Percentiles rank a stretch among this genome's conserved stretches.
These are phyloP conservation scores for Heptranchias perlo DNA, from an alignment of 2,113 vertebrate genomes.

Conservation along the genomic window DNA sequence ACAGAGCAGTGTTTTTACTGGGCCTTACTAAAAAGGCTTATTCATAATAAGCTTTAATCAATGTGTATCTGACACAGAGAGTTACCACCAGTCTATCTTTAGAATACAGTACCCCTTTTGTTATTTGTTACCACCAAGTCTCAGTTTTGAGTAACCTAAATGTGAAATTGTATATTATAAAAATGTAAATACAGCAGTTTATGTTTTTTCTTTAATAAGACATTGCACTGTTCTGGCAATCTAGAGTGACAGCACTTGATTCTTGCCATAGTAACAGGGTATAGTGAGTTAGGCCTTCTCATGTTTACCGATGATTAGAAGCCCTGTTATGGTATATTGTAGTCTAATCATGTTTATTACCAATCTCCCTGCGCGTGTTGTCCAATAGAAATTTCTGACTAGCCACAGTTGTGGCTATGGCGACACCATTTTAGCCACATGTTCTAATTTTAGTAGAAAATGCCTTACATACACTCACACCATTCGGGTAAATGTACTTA, in stretches of 20 bases:
- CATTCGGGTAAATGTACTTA: background rate
- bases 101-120: background rate
- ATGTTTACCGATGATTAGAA: background rate
- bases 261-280: background rate
- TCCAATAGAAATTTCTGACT: background rate
- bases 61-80: background rate
- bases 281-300: background rate
- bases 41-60: background rate
- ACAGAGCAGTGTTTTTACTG: background rate
- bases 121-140: background rate
- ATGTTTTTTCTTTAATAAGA: background rate
- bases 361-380: background rate
- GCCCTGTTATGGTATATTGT: background rate
- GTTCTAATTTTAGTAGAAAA: background rate
- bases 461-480: background rate
- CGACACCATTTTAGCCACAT: background rate
- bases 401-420: background rate
- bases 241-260: background rate
- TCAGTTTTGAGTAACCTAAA: background rate
- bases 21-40: background rate
- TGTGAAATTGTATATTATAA: background rate
- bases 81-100: background rate
- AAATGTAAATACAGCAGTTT: background rate
- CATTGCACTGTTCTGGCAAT: background rate
- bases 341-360: conserved; percentile 1